A percentile compares a stretch with the other conserved stretches of the same genome.
Conservation (phyloP, 2,888 invertebrate species). For the Steromphala cineraria region DNA sequence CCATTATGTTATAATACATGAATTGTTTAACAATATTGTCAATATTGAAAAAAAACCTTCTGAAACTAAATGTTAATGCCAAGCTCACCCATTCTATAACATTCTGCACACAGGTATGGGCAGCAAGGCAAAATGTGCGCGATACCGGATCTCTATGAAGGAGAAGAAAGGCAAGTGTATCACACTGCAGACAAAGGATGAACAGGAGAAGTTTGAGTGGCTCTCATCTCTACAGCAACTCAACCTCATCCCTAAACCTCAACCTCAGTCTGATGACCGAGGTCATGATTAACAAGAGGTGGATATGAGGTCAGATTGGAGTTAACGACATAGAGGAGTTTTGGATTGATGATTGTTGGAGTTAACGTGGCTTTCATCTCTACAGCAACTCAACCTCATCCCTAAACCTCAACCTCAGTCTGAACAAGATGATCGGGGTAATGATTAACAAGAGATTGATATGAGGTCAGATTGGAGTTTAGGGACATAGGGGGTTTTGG, state of each 20-base stretch:
- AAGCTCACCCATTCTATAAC: too few relatives aligned
- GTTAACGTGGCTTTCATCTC: slow-evolving; percentile 52
- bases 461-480: too few relatives aligned
- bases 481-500: too few relatives aligned
- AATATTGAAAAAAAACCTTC: too few relatives aligned
- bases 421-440: background rate
- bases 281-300: too few relatives aligned
- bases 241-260: background rate
- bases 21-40: too few relatives aligned
- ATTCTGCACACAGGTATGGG: slow-evolving; percentile 25
- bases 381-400: slow-evolving; percentile 38
- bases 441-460: background rate
- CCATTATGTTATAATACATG: too few relatives aligned
- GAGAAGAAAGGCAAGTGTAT: slow-evolving; percentile 53
- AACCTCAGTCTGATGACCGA: too few relatives aligned
- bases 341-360: too few relatives aligned
- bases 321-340: too few relatives aligned
- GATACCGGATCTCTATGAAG: slow-evolving; percentile 50
- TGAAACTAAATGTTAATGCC: too few relatives aligned
- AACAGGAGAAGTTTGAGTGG: slow-evolving; percentile 62
- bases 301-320: too few relatives aligned
- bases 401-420: slow-evolving; percentile 9
- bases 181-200: slow-evolving; percentile 61
- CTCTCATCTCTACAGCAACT: slow-evolving; percentile 46
- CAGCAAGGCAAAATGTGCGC: slow-evolving; percentile 33